phyloP scores from a whole-genome alignment of 2,888 invertebrate genomes.

The Parapristionchus giblindavisi region DNA sequence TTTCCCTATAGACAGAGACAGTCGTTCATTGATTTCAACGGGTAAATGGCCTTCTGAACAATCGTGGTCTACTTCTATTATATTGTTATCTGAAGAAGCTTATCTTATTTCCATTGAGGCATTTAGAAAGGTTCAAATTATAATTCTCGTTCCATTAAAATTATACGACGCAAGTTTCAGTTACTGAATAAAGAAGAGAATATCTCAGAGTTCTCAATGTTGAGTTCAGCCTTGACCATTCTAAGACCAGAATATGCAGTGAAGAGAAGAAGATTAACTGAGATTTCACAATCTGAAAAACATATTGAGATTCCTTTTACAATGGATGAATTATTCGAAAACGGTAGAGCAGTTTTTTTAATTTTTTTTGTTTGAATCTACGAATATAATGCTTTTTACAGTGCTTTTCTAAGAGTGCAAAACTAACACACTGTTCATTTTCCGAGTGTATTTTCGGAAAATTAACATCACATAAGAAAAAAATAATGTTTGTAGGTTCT shows the following conservation, averaged over 20 bases:
- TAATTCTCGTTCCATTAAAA: background rate
- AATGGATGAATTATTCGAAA: slow-evolving; percentile 32
- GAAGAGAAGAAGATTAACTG: slow-evolving; percentile 1
- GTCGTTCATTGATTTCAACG: slow-evolving; percentile 15
- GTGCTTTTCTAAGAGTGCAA: background rate
- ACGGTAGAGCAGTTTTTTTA: background rate
- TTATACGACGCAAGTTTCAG: background rate
- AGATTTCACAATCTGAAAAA: background rate
- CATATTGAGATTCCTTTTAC: slow-evolving; percentile 17
- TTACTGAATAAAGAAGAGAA: too few species aligned
- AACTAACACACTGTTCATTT: background rate
- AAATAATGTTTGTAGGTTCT: background rate
- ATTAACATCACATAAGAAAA: too few species aligned
- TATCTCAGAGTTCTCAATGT: background rate
- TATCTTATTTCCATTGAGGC: slow-evolving; percentile 11
- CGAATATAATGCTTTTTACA: background rate
- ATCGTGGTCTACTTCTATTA: background rate
- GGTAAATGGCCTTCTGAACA: slow-evolving; percentile 18
- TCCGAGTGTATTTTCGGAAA: background rate
- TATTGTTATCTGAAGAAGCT: slow-evolving; percentile 3
- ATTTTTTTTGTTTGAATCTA: background rate
- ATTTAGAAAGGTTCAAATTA: background rate
- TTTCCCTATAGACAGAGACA: slow-evolving; percentile 11
- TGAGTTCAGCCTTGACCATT: background rate
- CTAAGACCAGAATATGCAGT: slow-evolving; percentile 13